phyloP scores from a whole-genome alignment of 1,140 invertebrate genomes.

The Rhyzopertha dominica region DNA sequence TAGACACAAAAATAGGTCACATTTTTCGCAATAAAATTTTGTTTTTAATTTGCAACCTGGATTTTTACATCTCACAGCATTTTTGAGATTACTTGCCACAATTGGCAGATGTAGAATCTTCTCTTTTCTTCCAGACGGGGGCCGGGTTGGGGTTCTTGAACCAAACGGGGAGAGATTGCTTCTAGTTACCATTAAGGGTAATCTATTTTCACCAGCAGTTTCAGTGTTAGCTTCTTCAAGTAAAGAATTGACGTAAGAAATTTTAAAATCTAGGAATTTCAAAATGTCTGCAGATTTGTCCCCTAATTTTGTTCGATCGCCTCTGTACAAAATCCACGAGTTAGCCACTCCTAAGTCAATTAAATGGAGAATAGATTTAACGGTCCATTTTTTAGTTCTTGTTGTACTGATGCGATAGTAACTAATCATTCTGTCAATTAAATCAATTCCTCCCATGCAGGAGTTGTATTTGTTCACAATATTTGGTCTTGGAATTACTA shows the following conservation, averaged over 20 bases:
- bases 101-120: no score
- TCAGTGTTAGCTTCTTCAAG: no score
- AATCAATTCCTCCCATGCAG: slow-evolving; percentile 45
- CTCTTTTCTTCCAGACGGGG: no score
- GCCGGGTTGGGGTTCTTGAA: no score
- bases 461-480: slow-evolving; percentile 43
- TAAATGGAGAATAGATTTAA: slow-evolving; percentile 17
- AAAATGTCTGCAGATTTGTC: slow-evolving; percentile 4
- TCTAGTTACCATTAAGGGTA: no score
- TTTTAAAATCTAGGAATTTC: slow-evolving; percentile 11
- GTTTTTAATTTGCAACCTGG: no score
- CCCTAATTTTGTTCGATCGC: slow-evolving; percentile 3
- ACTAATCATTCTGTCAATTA: slow-evolving; percentile 26
- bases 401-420: slow-evolving; percentile 17
- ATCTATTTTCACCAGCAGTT: no score
- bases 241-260: not conserved
- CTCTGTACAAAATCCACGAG: slow-evolving; percentile 14
- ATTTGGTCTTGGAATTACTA: slow-evolving; percentile 36
- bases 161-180: no score
- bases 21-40: no score
- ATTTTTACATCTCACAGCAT: no score
- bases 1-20: no score
- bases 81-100: no score
- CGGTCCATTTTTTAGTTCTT: slow-evolving; percentile 19
- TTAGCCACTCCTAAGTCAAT: slow-evolving; percentile 18